A percentile compares a stretch with the other conserved stretches of the same genome.
Conservation (phyloP, 2,113 vertebrate species). For the Rhinoptilus africanus region DNA sequence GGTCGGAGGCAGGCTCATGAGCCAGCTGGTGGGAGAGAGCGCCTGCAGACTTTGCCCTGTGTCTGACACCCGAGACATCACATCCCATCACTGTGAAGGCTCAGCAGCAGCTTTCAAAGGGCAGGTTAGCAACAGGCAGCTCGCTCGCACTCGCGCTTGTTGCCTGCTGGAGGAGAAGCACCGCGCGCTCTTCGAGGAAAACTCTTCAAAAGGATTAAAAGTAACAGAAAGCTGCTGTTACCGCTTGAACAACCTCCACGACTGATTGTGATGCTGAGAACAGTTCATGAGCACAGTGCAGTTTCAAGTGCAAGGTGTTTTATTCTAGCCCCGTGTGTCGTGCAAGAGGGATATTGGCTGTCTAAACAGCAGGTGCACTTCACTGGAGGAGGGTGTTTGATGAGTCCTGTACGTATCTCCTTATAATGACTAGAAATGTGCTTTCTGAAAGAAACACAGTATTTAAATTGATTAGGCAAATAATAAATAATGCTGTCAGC, state of each 20-base stretch:
- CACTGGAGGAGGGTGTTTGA: background rate
- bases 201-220: background rate
- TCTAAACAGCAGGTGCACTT: background rate
- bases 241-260: background rate
- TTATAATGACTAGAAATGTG: background rate
- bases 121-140: background rate
- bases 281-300: background rate
- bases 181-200: background rate
- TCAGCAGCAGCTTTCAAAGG: background rate
- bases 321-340: background rate
- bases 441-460: background rate
- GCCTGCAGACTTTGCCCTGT: fast-evolving
- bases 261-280: background rate
- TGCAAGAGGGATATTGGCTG: background rate
- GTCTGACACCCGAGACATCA: background rate
- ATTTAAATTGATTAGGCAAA: background rate
- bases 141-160: fast-evolving
- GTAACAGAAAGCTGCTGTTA: background rate
- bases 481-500: background rate
- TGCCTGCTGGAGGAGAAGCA: background rate
- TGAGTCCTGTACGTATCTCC: background rate
- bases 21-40: background rate
- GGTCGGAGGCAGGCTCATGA: background rate
- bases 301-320: background rate
- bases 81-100: background rate